Conservation (phyloP, 23 tunicate species). For the Halocynthia roretzi region DNA sequence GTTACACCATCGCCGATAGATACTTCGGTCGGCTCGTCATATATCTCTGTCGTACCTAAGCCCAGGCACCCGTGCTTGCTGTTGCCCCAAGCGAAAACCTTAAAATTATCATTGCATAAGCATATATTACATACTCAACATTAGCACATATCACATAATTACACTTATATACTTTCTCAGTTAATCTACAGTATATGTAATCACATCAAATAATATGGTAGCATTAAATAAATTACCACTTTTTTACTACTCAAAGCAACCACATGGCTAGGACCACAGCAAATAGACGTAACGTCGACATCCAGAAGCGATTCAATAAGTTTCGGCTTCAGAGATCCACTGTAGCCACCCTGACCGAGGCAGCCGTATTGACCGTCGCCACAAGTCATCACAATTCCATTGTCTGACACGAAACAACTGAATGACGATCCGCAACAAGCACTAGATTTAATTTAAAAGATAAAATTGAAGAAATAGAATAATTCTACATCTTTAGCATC, state of each 20-base stretch:
- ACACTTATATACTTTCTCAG: too few relatives aligned
- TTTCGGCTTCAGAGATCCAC: constrained; percentile 38
- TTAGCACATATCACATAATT: too few relatives aligned
- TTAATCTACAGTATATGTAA: too few relatives aligned
- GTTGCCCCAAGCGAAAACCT: constrained; percentile 88
- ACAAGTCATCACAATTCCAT: constrained; percentile 86
- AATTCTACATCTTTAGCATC: too few relatives aligned
- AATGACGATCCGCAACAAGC: constrained; percentile 79
- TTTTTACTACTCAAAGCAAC: constrained; percentile 67
- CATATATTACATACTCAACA: too few relatives aligned
- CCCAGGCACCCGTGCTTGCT: constrained; percentile 82
- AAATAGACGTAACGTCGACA: constrained; percentile 68
- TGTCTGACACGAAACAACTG: constrained; percentile 83
- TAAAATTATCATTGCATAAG: too few relatives aligned
- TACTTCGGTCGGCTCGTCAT: constrained; percentile 47
- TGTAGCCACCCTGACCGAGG: constrained; percentile 68
- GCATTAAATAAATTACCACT: constrained; percentile 14
- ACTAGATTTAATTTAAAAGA: not conserved
- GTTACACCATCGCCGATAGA: constrained; percentile 42
- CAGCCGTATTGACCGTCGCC: constrained; percentile 84
- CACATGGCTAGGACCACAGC: constrained; percentile 69
- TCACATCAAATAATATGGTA: too few relatives aligned
- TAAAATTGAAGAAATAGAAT: too few relatives aligned
- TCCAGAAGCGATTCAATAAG: constrained; percentile 64
- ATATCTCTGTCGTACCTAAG: constrained; percentile 38